phyloP scores from a whole-genome alignment of 2,797 vertebrate genomes.

The Xiphophorus birchmanni region DNA sequence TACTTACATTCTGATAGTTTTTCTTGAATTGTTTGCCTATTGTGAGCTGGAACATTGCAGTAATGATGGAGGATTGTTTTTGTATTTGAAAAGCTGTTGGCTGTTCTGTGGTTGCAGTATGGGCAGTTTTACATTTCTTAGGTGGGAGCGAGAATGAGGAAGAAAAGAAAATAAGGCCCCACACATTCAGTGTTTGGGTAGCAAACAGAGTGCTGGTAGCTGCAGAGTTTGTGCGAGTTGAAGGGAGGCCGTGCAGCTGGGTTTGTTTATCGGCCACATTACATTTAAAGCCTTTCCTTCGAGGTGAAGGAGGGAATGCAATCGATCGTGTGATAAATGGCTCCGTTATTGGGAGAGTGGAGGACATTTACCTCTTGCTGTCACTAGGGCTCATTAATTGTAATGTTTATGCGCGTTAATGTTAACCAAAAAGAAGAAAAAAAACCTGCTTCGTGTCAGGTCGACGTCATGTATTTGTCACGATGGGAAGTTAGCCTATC shows the following conservation, averaged over 20 bases:
- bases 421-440: slow-evolving; percentile 58
- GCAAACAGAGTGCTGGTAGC: slow-evolving; percentile 24
- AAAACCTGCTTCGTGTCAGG: slow-evolving; percentile 69
- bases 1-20: not conserved
- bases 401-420: slow-evolving; percentile 72
- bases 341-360: no score
- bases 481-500: no score
- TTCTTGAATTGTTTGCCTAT: not conserved
- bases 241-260: slow-evolving; percentile 31
- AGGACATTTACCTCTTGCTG: no score
- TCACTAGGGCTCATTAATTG: slow-evolving; percentile 61
- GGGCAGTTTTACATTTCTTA: slow-evolving; percentile 3
- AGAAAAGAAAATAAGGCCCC: not conserved
- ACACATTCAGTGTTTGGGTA: slow-evolving; percentile 19
- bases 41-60: not conserved
- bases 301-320: slow-evolving; percentile 40
- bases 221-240: slow-evolving; percentile 4
- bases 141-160: not conserved
- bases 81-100: slow-evolving; percentile 49
- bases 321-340: slow-evolving; percentile 35
- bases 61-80: slow-evolving; percentile 24
- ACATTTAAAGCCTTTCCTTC: slow-evolving; percentile 33
- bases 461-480: slow-evolving; percentile 34
- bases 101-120: not conserved
- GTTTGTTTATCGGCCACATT: slow-evolving; percentile 45